Percentiles rank a stretch among this genome's conserved stretches.
These are phyloP conservation scores for Tauraco hartlaubi DNA, from an alignment of 2,797 vertebrate genomes.

Conservation along the genomic window DNA sequence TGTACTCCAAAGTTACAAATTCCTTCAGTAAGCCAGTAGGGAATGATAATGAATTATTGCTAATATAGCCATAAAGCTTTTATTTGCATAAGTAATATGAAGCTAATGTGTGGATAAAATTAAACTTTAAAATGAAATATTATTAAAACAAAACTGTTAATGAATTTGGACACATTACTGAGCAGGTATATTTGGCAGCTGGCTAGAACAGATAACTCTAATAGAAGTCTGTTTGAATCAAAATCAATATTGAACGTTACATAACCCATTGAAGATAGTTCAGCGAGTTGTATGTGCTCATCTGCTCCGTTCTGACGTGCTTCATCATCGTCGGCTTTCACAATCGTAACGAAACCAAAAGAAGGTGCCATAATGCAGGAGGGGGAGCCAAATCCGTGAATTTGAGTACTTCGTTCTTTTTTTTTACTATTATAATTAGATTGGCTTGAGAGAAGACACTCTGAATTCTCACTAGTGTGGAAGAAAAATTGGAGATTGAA, in stretches of 20 bases:
- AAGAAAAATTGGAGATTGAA: background rate
- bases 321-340: background rate
- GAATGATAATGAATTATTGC: conserved; percentile 69
- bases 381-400: background rate
- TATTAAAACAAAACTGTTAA: conserved; percentile 69
- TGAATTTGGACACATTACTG: conserved; percentile 57
- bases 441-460: background rate
- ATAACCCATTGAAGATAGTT: background rate
- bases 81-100: conserved; percentile 77
- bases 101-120: conserved; percentile 70
- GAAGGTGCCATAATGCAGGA: background rate
- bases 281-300: background rate
- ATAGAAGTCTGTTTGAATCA: conserved; percentile 36
- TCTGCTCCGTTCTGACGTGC: background rate
- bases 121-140: conserved; percentile 73
- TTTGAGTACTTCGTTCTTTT: background rate
- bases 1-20: conserved; percentile 59
- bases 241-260: conserved; percentile 63
- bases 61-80: conserved; percentile 63
- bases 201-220: conserved; percentile 61
- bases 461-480: background rate
- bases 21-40: conserved; percentile 58
- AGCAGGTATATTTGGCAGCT: conserved; percentile 65
- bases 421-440: background rate
- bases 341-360: background rate